A percentile compares a stretch with the other conserved stretches of the same genome.
These are phyloP conservation scores for Drosophila persimilis DNA, from an alignment of 1,140 invertebrate species.

Conservation along the genomic window DNA sequence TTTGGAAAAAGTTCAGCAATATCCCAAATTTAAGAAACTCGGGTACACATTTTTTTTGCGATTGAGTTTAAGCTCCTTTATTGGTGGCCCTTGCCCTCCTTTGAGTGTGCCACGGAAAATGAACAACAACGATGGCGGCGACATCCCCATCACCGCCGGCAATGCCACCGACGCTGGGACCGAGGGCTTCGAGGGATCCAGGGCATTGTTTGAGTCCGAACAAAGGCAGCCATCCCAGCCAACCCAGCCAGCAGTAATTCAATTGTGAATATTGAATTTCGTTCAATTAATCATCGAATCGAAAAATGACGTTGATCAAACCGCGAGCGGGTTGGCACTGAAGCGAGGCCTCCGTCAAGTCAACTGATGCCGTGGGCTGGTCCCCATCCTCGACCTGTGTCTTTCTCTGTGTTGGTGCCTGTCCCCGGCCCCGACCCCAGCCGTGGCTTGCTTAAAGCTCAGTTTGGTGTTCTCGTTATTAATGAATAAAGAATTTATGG, in stretches of 20 bases:
- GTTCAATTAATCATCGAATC: slow-evolving; percentile 63
- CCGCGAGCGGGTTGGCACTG: slow-evolving; percentile 36
- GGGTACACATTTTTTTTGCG: not conserved
- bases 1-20: no score
- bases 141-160: slow-evolving; percentile 4
- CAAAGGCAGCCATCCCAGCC: slow-evolving; percentile 9
- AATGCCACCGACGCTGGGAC: slow-evolving; percentile 24
- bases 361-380: slow-evolving; percentile 16
- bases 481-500: slow-evolving; percentile 58
- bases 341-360: slow-evolving; percentile 32
- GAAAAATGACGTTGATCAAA: slow-evolving; percentile 50
- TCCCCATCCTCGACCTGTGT: not conserved
- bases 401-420: no score
- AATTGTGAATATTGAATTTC: slow-evolving; percentile 70
- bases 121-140: slow-evolving; percentile 13
- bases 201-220: slow-evolving; percentile 41
- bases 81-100: slow-evolving; percentile 11
- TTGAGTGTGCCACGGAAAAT: slow-evolving; percentile 14
- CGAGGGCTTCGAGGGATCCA: slow-evolving; percentile 45
- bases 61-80: slow-evolving; percentile 46
- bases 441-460: slow-evolving; percentile 1
- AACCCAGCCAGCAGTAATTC: slow-evolving; percentile 40
- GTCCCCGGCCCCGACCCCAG: no score
- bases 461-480: slow-evolving; percentile 50
- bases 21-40: no score